phyloP scores from a whole-genome alignment of 2,888 invertebrate species.

The Philhelius pedissequus region DNA sequence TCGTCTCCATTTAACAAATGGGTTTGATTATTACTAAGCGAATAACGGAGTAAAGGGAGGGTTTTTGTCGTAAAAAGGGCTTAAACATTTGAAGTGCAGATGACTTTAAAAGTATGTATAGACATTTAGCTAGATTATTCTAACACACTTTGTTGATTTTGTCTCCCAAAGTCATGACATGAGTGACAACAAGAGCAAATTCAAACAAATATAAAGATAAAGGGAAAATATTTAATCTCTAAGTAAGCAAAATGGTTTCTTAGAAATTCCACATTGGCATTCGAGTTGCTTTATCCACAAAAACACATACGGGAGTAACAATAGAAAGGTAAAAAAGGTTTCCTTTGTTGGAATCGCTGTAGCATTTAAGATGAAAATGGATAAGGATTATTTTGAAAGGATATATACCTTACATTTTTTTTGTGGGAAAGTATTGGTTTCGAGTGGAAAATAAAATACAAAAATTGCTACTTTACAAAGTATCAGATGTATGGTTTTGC shows the following conservation, averaged over 20 bases:
- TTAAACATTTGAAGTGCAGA: not conserved
- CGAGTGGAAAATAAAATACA: not conserved
- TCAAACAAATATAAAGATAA: slow-evolving; percentile 43
- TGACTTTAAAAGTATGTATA: not conserved
- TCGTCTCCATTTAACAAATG: not conserved
- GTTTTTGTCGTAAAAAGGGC: not conserved
- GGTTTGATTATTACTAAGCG: not conserved
- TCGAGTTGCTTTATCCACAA: not conserved
- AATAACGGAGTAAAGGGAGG: not conserved
- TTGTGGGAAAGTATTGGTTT: not conserved
- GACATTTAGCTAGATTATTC: not conserved
- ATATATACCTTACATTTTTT: not conserved
- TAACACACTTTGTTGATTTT: not conserved
- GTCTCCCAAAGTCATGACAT: not conserved
- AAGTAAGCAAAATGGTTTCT: not conserved
- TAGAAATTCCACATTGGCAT: not conserved
- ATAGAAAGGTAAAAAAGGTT: not conserved
- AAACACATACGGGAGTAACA: not conserved
- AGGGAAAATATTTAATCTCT: not conserved
- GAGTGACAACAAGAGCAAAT: slow-evolving; percentile 19
- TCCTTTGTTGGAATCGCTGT: not conserved
- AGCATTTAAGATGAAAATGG: not conserved
- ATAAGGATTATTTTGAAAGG: not conserved
- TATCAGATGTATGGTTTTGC: too few species aligned
- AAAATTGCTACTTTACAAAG: too few species aligned